Base-by-base conservation (phyloP, 2,113 vertebrate species). In the Bubo scandiacus region DNA sequence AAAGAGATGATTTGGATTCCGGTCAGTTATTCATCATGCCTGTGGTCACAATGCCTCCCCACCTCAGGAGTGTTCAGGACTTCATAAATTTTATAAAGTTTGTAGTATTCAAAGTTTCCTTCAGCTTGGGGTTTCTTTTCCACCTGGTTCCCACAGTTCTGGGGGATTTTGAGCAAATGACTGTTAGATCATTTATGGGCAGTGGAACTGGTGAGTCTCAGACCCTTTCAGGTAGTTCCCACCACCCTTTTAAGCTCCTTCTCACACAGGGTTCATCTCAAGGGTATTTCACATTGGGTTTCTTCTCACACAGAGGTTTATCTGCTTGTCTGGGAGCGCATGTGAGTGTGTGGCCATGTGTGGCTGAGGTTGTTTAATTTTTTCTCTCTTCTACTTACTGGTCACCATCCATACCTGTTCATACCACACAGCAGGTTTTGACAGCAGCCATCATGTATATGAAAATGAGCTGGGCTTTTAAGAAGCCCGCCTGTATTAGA, bases 201-300 rank as follows among this genome's bases (percentile, higher is more conserved):
- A 0, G 18, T 86, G 54, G 14, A 83, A 83, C 11, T 72, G 32
- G 16, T 61, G 55, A 94, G 38, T 72, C 30, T 36, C 32, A 57
- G 62, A 57, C 11, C 2, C 18, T 65, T 80, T 80, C 58, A 36
- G 15, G 12, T 66, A 62, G 43, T 52, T 88, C 19, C 5, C 27
- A 51, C 38, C 25, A 59, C 4, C 12, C 8, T 54, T 88, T 52
- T 45, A 67, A 79, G 52, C 25, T 74, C 27, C 49, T 73, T 81
- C 26, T 84, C 63, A 80, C 26, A 49, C 13, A 51, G 25, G 18
- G 6, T 63, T 72, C 2, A 3, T 54, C 75, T 93, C 47, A 63
- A 0, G 0, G 26, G 22, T 70, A 42, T 79, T 72, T 94, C 11
- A 8, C 15, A 9, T 59, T 0, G 1, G 5, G 1, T 63, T 16